Percentiles rank a stretch among this genome's conserved stretches.
These are phyloP conservation scores for Hypotaenidia philippensis DNA, from an alignment of 2,797 vertebrate genomes.

Conservation along the genomic window DNA sequence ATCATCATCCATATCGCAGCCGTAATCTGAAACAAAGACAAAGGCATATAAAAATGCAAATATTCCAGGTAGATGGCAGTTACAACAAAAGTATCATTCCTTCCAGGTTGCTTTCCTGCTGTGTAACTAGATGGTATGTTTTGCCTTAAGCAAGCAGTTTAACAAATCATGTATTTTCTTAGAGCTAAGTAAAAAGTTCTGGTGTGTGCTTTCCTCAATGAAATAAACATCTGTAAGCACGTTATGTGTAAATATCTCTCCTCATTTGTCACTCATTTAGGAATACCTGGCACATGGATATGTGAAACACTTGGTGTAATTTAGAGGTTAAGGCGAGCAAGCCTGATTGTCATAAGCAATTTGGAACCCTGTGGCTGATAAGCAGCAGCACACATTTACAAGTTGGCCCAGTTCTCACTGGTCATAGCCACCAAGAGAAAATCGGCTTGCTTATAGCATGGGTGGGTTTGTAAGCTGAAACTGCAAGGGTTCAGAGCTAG, in stretches of 20 bases:
- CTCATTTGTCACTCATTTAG: not conserved
- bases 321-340: slow-evolving; percentile 9
- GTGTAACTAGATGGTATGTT: not conserved
- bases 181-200: not conserved
- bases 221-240: not conserved
- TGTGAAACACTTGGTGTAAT: not conserved
- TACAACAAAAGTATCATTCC: not conserved
- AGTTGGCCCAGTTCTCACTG: not conserved
- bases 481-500: not conserved
- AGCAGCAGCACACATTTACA: slow-evolving; percentile 5
- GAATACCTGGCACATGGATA: not conserved
- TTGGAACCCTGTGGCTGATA: not conserved
- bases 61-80: not conserved
- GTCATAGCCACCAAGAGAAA: not conserved
- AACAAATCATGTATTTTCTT: not conserved
- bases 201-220: not conserved
- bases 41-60: slow-evolving; percentile 1
- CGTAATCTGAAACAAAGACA: slow-evolving; percentile 85
- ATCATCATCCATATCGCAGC: slow-evolving; percentile 89
- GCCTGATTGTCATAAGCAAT: slow-evolving; percentile 13
- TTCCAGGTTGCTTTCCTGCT: not conserved
- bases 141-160: not conserved
- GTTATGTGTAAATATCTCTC: not conserved
- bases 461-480: slow-evolving; percentile 41
- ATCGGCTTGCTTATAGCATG: slow-evolving; percentile 3